Percentiles rank a stretch among this genome's conserved stretches.
Conservation (phyloP, 2,888 invertebrate species). For the Carpatolechia fugitivella region DNA sequence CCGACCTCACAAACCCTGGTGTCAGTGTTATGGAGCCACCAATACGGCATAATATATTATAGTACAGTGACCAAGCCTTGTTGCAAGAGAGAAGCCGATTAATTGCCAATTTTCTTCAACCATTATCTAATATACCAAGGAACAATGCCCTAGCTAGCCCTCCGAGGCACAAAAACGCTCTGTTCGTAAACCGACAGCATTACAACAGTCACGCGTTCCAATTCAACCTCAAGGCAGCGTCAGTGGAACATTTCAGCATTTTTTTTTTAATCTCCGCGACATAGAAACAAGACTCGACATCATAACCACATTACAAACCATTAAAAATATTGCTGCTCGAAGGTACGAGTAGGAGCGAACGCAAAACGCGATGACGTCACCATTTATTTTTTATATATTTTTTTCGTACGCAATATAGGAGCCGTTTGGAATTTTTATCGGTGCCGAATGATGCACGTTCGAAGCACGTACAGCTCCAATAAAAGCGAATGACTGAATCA, state of each 20-base stretch:
- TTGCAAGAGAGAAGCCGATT: too few relatives aligned
- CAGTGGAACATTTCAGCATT: background rate
- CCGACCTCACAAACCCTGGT: too few relatives aligned
- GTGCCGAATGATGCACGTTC: constrained; percentile 65
- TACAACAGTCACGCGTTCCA: too few relatives aligned
- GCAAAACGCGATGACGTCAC: constrained; percentile 34
- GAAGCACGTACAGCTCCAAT: constrained; percentile 63
- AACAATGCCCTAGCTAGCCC: too few relatives aligned
- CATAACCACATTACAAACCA: background rate
- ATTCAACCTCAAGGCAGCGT: too few relatives aligned
- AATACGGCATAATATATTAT: too few relatives aligned
- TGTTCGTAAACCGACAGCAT: too few relatives aligned
- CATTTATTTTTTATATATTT: constrained; percentile 38
- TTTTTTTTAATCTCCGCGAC: background rate
- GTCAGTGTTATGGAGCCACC: too few relatives aligned
- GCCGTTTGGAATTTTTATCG: constrained; percentile 64
- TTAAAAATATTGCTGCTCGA: constrained; percentile 2
- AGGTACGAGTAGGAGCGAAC: background rate
- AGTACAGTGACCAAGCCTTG: too few relatives aligned
- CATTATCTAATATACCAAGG: too few relatives aligned
- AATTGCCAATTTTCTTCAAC: too few relatives aligned
- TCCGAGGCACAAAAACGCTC: too few relatives aligned
- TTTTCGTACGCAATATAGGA: constrained; percentile 55
- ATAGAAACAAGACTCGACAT: background rate
- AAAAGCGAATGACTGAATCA: constrained; percentile 71